Evolutionary conservation across 2,888 invertebrate species (phyloP).

Genomic region (Mimumesa dahlbomi): DNA sequence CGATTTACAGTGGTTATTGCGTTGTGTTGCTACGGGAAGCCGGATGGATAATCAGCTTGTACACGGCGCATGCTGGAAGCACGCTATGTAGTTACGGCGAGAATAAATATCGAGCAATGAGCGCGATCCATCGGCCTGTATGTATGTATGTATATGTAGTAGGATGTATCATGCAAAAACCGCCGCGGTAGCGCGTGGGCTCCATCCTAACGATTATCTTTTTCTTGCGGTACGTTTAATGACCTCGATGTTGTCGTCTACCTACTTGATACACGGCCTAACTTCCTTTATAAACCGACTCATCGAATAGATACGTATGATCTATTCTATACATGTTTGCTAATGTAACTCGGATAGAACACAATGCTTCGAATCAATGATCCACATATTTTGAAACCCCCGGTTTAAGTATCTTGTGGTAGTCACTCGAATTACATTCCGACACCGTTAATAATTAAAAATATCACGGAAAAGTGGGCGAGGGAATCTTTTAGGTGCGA

Average conservation of each 20-base stretch:
- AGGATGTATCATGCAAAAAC: too few relatives aligned
- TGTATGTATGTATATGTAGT: too few relatives aligned
- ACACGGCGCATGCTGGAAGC: conserved; percentile 4
- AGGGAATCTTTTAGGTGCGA: too few relatives aligned
- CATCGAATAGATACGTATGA: too few relatives aligned
- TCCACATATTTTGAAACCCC: too few relatives aligned
- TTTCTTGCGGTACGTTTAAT: conserved; percentile 24
- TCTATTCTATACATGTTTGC: too few relatives aligned
- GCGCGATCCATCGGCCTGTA: conserved; percentile 12
- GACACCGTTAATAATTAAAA: too few relatives aligned
- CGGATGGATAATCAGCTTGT: conserved; percentile 21
- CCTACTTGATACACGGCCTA: not conserved
- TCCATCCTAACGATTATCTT: conserved; percentile 33
- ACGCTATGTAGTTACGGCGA: conserved; percentile 5
- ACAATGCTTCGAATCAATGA: too few relatives aligned
- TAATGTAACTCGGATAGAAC: too few relatives aligned
- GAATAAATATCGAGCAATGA: conserved; percentile 36
- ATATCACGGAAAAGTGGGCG: too few relatives aligned
- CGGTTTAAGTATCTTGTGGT: too few relatives aligned
- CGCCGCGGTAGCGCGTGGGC: conserved; percentile 26
- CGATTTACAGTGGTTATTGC: conserved; percentile 7
- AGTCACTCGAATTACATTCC: too few relatives aligned
- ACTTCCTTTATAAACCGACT: conserved; percentile 5
- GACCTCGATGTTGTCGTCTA: conserved; percentile 17
- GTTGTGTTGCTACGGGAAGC: conserved; percentile 18